Percentiles rank a stretch among this genome's conserved stretches.
Conservation (phyloP, 64 coral and sea anemone species). For the Actinia tenebrosa region DNA sequence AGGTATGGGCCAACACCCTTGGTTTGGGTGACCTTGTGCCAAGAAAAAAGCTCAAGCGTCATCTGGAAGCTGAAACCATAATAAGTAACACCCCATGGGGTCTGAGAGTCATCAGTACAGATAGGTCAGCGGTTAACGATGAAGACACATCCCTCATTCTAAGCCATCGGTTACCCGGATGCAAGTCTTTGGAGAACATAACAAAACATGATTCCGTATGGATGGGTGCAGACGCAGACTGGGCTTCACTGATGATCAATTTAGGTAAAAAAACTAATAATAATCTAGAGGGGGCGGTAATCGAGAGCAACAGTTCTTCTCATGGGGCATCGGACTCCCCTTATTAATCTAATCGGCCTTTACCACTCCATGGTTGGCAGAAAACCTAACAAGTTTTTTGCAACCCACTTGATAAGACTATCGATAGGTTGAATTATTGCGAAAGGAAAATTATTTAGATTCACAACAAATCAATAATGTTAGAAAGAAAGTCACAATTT, state of each 20-base stretch:
- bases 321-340: too few relatives aligned
- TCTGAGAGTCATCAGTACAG: conserved; percentile 53
- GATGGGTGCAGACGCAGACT: conserved; percentile 88
- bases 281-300: background rate
- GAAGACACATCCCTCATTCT: conserved; percentile 83
- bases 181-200: conserved; percentile 81
- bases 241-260: conserved; percentile 79
- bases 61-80: conserved; percentile 62
- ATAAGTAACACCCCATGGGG: conserved; percentile 77
- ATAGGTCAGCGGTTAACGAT: conserved; percentile 26
- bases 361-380: too few relatives aligned
- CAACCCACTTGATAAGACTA: too few relatives aligned
- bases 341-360: too few relatives aligned
- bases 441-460: too few relatives aligned
- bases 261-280: conserved; percentile 33
- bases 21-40: conserved; percentile 74
- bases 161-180: conserved; percentile 51
- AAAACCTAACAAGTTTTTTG: too few relatives aligned
- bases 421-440: too few relatives aligned
- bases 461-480: too few relatives aligned
- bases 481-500: too few relatives aligned
- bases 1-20: conserved; percentile 75
- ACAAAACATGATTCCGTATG: conserved; percentile 88
- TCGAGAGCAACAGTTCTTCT: too few relatives aligned
- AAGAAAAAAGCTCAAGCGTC: conserved; percentile 55